Conservation (phyloP, 2,113 vertebrate genomes). For the cattle (Bos taurus) region DNA sequence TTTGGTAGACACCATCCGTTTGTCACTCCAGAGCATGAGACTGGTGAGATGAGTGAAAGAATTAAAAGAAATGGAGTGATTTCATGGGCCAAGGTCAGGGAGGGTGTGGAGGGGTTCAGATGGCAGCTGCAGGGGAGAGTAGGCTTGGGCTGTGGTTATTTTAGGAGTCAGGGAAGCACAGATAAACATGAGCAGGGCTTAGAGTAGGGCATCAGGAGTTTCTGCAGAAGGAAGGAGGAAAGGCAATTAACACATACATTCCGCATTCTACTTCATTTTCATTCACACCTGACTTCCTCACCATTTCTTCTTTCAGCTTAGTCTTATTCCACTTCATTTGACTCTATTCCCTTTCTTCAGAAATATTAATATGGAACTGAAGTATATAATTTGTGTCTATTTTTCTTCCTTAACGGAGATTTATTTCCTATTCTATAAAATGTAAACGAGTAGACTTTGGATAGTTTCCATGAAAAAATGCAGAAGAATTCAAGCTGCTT, state of each 20-base stretch:
- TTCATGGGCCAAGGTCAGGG: background rate
- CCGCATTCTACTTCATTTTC: background rate
- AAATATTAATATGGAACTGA: background rate
- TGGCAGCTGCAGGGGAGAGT: background rate
- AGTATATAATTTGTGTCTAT: background rate
- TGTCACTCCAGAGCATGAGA: background rate
- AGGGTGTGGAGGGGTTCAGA: background rate
- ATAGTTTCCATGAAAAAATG: background rate
- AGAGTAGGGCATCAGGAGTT: background rate
- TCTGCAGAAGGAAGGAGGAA: background rate
- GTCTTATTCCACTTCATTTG: background rate
- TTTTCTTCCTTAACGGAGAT: background rate
- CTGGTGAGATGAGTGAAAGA: background rate
- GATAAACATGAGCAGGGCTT: too few relatives aligned
- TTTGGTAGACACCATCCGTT: background rate
- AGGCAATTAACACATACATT: fast-evolving
- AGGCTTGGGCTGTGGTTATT: background rate
- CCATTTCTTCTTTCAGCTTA: background rate
- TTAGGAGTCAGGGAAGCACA: background rate
- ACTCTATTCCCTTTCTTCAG: background rate
- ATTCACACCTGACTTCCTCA: background rate
- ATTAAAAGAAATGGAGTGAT: background rate
- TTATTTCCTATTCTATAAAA: background rate
- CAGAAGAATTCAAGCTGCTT: background rate
- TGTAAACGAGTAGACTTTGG: background rate